These are phyloP conservation scores for Pyralis farinalis DNA, from an alignment of 2,888 invertebrate species.

Conservation along the genomic window DNA sequence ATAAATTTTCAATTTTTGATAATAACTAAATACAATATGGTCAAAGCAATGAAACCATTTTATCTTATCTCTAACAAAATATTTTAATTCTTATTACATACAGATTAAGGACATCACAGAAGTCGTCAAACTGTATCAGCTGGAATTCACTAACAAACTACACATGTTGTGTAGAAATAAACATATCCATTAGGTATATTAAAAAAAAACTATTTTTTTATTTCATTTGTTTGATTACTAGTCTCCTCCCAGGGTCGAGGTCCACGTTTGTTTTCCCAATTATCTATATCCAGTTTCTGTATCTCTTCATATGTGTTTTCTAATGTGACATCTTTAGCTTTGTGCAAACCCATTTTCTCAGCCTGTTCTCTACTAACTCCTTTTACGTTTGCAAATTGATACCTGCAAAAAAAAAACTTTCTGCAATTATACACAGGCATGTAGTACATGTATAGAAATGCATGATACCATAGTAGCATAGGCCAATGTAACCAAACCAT, in stretches of 20 bases:
- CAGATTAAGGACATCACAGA: too few relatives aligned
- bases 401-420: slow-evolving; percentile 51
- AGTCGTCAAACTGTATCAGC: too few relatives aligned
- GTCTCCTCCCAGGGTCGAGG: slow-evolving; percentile 91
- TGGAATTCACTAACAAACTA: too few relatives aligned
- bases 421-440: too few relatives aligned
- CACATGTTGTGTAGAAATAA: background rate
- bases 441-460: too few relatives aligned
- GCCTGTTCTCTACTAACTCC: slow-evolving; percentile 83
- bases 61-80: too few relatives aligned
- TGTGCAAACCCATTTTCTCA: slow-evolving; percentile 85
- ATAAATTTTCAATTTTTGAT: too few relatives aligned
- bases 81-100: too few relatives aligned
- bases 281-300: slow-evolving; percentile 86
- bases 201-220: slow-evolving; percentile 9
- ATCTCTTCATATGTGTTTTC: slow-evolving; percentile 89
- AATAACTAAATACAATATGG: too few relatives aligned
- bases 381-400: slow-evolving; percentile 81
- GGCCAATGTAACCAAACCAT: too few relatives aligned
- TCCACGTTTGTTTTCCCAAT: slow-evolving; percentile 93
- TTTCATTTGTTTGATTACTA: slow-evolving; percentile 11
- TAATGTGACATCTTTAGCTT: slow-evolving; percentile 84
- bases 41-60: too few relatives aligned
- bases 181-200: background rate
- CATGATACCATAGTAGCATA: too few relatives aligned